Conservation (phyloP, 2,888 invertebrate species). For the Tenthredo mesomela region DNA sequence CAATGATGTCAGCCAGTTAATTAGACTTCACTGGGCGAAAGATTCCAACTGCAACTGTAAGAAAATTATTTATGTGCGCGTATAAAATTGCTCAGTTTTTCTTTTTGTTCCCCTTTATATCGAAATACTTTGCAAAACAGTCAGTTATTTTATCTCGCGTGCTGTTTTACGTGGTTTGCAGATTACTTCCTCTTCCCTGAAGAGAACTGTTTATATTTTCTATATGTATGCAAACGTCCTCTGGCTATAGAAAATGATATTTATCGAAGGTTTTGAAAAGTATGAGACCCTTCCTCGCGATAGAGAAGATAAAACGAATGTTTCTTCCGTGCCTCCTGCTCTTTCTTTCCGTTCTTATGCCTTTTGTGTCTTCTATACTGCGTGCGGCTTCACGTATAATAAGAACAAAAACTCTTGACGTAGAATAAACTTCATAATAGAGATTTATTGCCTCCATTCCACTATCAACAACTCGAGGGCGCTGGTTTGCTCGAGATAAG, state of each 20-base stretch:
- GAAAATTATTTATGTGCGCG: neutral
- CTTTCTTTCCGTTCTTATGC: slow-evolving; percentile 19
- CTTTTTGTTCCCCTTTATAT: neutral
- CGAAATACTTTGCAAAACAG: slow-evolving; percentile 25
- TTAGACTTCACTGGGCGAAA: slow-evolving; percentile 45
- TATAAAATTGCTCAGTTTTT: neutral
- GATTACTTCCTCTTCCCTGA: slow-evolving; percentile 22
- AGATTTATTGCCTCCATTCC: slow-evolving; percentile 42
- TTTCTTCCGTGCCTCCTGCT: neutral
- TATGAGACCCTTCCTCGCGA: slow-evolving; percentile 24
- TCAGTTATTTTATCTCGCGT: slow-evolving; percentile 37
- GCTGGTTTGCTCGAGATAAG: slow-evolving; percentile 38
- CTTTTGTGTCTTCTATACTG: slow-evolving; percentile 27
- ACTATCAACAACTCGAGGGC: slow-evolving; percentile 38
- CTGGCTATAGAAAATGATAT: slow-evolving; percentile 38
- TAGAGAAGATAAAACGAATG: slow-evolving; percentile 31
- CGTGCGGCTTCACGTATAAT: slow-evolving; percentile 20
- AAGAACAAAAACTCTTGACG: slow-evolving; percentile 5
- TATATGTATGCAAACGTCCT: slow-evolving; percentile 13
- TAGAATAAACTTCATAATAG: slow-evolving; percentile 44
- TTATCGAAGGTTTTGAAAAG: slow-evolving; percentile 36
- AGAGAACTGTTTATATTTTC: slow-evolving; percentile 1
- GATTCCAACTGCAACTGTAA: slow-evolving; percentile 39
- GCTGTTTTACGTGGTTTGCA: slow-evolving; percentile 25
- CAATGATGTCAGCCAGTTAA: slow-evolving; percentile 54